Evolutionary conservation across 1,140 invertebrate species (phyloP).

Genomic region (Calliopsis andreniformis): DNA sequence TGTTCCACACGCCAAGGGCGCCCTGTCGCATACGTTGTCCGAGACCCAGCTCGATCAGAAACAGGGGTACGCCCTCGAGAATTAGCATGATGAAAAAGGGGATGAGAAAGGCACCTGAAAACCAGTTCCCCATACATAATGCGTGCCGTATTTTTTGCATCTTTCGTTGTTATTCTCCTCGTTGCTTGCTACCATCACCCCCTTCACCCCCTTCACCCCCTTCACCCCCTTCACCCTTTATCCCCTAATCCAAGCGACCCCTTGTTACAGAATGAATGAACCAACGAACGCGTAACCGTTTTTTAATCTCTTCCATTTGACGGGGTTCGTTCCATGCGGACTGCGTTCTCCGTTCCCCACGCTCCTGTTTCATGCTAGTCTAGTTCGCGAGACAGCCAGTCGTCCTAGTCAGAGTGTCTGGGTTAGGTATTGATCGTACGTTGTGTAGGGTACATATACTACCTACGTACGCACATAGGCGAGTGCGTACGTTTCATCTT

Average conservation of each 20-base stretch:
- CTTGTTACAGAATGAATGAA: conserved; percentile 32
- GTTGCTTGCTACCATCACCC: conserved; percentile 7
- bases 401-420: conserved; percentile 66
- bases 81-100: conserved; percentile 97
- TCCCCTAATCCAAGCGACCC: neutral
- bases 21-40: conserved; percentile 94
- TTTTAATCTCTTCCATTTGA: conserved; percentile 35
- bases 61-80: conserved; percentile 95
- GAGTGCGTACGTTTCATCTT: conserved; percentile 13
- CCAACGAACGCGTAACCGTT: conserved; percentile 38
- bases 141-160: conserved; percentile 2
- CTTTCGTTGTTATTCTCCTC: neutral
- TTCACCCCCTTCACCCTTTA: neutral
- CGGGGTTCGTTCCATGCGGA: neutral
- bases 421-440: conserved; percentile 69
- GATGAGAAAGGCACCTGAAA: conserved; percentile 95
- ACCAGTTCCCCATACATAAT: neutral
- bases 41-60: conserved; percentile 96
- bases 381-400: conserved; percentile 38
- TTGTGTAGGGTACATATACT: conserved; percentile 46
- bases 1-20: conserved; percentile 96
- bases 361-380: conserved; percentile 21
- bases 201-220: neutral
- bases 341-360: conserved; percentile 3
- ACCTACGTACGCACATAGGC: conserved; percentile 8